A percentile compares a stretch with the other conserved stretches of the same genome.
phyloP scores from a whole-genome alignment of 2,797 vertebrate species.

The Protosalanx chinensis region DNA sequence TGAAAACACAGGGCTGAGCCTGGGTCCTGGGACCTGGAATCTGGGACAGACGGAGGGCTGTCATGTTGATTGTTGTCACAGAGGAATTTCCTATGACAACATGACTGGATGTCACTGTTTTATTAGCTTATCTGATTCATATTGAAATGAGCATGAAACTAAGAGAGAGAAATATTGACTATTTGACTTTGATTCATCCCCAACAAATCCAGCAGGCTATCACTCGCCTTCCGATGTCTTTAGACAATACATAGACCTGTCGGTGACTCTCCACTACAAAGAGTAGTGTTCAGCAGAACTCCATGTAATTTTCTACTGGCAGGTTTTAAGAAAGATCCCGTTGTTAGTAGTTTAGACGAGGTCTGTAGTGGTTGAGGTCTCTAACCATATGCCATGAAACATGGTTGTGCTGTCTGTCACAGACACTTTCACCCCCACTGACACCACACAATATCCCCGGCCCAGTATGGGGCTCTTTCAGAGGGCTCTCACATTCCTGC shows the following conservation, averaged over 20 bases:
- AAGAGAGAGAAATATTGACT: background rate
- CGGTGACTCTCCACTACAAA: slow-evolving; percentile 1
- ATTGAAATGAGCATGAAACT: background rate
- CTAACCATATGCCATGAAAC: slow-evolving; percentile 71
- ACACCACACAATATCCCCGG: slow-evolving; percentile 67
- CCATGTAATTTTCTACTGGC: background rate
- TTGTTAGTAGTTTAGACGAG: slow-evolving; percentile 55
- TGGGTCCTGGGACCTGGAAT: background rate
- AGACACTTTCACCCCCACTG: slow-evolving; percentile 72
- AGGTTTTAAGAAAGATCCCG: slow-evolving; percentile 4
- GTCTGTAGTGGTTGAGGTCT: slow-evolving; percentile 50
- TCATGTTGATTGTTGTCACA: slow-evolving; percentile 19
- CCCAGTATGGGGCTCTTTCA: slow-evolving; percentile 70
- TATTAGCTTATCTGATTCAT: slow-evolving; percentile 31
- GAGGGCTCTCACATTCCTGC: slow-evolving; percentile 67
- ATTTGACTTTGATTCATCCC: background rate
- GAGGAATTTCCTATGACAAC: slow-evolving; percentile 31
- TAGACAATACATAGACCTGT: background rate
- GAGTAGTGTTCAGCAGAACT: background rate
- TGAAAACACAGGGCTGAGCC: too few species aligned
- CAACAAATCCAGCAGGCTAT: background rate
- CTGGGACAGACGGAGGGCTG: background rate
- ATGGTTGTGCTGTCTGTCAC: slow-evolving; percentile 75
- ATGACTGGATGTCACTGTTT: slow-evolving; percentile 32
- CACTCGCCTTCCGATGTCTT: background rate